Percentiles rank a stretch among this genome's conserved stretches.
These are phyloP conservation scores for Mya arenaria DNA, from an alignment of 1,140 invertebrate species.

Conservation along the genomic window DNA sequence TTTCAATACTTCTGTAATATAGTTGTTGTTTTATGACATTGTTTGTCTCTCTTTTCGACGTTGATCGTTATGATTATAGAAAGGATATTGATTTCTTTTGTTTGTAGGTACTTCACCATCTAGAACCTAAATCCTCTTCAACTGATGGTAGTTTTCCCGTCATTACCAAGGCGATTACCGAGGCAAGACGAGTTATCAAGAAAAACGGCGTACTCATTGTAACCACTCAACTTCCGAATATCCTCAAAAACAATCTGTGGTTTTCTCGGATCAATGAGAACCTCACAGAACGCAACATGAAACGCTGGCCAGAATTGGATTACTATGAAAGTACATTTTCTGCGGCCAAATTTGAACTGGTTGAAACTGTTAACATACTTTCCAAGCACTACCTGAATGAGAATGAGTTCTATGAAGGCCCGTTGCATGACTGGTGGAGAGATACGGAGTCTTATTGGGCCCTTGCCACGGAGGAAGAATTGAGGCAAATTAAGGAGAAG, in stretches of 20 bases:
- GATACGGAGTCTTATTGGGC: conserved; percentile 1
- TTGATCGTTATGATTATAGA: too few species aligned
- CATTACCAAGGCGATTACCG: not conserved
- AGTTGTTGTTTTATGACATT: too few species aligned
- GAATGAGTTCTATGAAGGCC: conserved; percentile 27
- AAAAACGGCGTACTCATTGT: not conserved
- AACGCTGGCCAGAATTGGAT: too few species aligned
- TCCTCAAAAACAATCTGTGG: too few species aligned
- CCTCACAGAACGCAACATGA: too few species aligned
- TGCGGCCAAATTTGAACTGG: not conserved
- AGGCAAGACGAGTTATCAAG: not conserved
- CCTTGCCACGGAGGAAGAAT: not conserved
- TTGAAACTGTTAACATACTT: not conserved
- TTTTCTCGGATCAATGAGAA: too few species aligned
- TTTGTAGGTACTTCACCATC: not conserved
- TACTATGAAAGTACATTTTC: too few species aligned
- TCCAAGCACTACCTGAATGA: not conserved
- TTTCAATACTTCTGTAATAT: too few species aligned
- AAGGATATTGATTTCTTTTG: too few species aligned
- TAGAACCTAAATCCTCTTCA: too few species aligned
- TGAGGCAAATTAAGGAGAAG: not conserved
- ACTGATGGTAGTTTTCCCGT: not conserved
- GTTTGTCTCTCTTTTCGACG: too few species aligned
- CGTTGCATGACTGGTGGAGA: conserved; percentile 7
- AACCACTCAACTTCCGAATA: too few species aligned